Evolutionary conservation across 1,140 invertebrate species (phyloP).

Genomic region (Spodoptera frugiperda): DNA sequence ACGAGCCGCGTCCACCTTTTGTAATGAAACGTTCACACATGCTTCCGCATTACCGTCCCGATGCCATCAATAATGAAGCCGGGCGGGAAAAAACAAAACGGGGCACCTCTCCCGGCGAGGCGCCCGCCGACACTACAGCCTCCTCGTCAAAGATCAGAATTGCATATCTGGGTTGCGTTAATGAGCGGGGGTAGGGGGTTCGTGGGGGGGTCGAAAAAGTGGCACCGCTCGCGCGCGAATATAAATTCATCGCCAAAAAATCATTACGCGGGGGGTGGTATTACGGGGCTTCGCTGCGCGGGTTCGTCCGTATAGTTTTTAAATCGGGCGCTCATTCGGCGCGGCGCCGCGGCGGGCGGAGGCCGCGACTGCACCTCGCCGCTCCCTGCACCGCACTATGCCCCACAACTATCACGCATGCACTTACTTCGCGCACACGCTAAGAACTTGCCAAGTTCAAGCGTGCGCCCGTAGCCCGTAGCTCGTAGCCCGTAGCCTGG

Average conservation of each 20-base stretch:
- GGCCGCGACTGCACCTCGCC: constrained; percentile 67
- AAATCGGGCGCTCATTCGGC: constrained; percentile 82
- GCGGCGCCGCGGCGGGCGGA: constrained; percentile 72
- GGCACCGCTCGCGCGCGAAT: constrained; percentile 85
- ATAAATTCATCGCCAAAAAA: constrained; percentile 88
- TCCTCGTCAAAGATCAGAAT: constrained; percentile 87
- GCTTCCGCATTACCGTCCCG: constrained; percentile 85
- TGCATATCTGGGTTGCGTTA: constrained; percentile 87
- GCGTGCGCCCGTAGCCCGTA: not conserved
- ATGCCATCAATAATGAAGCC: constrained; percentile 86
- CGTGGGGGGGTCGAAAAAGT: constrained; percentile 82
- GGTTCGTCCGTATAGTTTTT: constrained; percentile 84
- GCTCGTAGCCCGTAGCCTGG: not conserved
- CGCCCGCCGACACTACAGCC: constrained; percentile 85
- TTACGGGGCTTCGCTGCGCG: constrained; percentile 82
- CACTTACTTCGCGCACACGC: constrained; percentile 47
- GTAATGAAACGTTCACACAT: constrained; percentile 85
- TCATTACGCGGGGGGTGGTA: constrained; percentile 87
- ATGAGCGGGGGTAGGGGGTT: constrained; percentile 80
- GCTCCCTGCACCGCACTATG: constrained; percentile 53
- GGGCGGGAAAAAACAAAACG: constrained; percentile 85
- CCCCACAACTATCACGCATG: constrained; percentile 72
- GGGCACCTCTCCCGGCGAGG: constrained; percentile 83
- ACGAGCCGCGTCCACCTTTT: constrained; percentile 84
- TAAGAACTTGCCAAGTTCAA: constrained; percentile 18